phyloP scores from a whole-genome alignment of 2,113 vertebrate genomes.

The Cyprinodon variegatus region DNA sequence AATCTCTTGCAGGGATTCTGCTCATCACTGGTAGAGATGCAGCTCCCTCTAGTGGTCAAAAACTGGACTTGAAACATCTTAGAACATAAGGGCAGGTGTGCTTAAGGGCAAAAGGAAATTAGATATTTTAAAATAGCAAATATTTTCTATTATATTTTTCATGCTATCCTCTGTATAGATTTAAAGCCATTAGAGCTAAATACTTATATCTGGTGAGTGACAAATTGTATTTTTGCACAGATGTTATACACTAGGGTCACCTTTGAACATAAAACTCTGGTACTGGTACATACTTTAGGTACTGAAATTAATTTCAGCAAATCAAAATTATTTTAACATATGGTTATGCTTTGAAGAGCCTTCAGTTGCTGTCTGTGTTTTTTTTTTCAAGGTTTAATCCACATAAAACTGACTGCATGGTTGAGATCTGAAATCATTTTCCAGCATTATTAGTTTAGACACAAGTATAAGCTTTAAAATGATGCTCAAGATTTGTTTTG shows the following conservation, averaged over 20 bases:
- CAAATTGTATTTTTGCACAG: background rate
- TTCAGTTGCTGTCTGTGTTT: background rate
- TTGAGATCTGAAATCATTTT: background rate
- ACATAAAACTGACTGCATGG: background rate
- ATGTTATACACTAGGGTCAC: background rate
- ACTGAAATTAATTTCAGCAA: background rate
- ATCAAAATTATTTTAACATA: background rate
- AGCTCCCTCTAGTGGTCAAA: conserved; percentile 63
- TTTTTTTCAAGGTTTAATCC: background rate
- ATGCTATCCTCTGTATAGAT: background rate
- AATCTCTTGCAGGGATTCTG: conserved; percentile 1
- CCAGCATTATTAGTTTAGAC: background rate
- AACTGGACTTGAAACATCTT: background rate
- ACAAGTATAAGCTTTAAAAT: background rate
- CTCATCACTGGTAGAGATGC: background rate
- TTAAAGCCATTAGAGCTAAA: background rate
- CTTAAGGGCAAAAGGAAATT: too few relatives aligned
- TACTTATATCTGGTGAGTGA: background rate
- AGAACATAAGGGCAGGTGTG: background rate
- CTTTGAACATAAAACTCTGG: background rate
- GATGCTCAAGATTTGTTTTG: background rate
- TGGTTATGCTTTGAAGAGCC: background rate
- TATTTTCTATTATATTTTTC: background rate
- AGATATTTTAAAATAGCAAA: too few relatives aligned
- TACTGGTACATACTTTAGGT: background rate